phyloP scores from a whole-genome alignment of 30 jellyfish, hydroid and myxozoan genomes.

The Morbakka virulenta region DNA sequence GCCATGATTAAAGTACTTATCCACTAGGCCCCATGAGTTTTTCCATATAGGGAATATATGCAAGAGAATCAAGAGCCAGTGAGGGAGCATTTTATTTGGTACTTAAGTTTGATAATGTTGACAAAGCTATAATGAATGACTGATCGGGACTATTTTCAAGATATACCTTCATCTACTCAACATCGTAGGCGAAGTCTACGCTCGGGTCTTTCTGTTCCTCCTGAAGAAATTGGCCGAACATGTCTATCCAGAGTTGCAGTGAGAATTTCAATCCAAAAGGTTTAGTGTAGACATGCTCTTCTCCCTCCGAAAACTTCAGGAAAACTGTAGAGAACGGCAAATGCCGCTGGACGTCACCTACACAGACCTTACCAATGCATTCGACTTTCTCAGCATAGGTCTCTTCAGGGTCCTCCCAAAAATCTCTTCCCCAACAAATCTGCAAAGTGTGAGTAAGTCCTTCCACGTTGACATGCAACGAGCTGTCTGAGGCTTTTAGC shows the following conservation, averaged over 20 bases:
- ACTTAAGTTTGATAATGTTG: no score
- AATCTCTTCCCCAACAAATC: not conserved
- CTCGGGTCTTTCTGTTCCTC: no score
- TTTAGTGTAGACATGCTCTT: not conserved
- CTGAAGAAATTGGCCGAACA: no score
- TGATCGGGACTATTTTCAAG: no score
- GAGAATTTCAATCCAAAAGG: not conserved
- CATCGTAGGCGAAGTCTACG: no score
- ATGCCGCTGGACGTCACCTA: not conserved
- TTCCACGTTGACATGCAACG: not conserved
- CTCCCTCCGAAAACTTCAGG: not conserved
- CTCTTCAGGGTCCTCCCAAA: not conserved
- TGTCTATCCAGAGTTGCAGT: not conserved
- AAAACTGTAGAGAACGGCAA: not conserved
- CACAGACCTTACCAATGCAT: not conserved
- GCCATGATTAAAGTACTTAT: no score
- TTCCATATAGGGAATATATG: no score
- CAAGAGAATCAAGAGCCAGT: no score
- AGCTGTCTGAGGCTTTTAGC: not conserved
- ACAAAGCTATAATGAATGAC: no score
- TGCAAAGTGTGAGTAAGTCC: not conserved
- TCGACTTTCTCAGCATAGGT: not conserved
- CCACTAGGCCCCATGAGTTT: no score
- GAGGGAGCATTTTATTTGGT: no score
- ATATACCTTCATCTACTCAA: no score